A percentile compares a stretch with the other conserved stretches of the same genome.
Conservation (phyloP, 2,888 invertebrate genomes). For the Catocala fraxini region DNA sequence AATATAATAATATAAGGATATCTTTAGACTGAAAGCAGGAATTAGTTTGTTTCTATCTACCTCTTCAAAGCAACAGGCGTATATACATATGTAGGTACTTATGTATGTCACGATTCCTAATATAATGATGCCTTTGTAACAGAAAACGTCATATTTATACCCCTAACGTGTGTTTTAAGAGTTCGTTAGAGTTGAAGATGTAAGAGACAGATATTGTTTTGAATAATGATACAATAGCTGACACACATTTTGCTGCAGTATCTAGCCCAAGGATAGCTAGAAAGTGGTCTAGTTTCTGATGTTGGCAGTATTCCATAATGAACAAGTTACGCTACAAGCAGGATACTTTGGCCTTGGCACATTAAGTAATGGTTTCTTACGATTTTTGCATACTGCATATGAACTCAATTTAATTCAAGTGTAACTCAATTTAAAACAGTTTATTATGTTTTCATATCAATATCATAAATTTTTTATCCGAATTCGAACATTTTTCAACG, state of each 20-base stretch:
- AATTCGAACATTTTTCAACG: no score
- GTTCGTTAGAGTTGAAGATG: background rate
- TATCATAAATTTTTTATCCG: no score
- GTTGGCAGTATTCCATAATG: constrained; percentile 42
- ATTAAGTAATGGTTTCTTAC: background rate
- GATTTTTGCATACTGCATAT: background rate
- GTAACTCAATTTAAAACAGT: background rate
- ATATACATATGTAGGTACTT: no score
- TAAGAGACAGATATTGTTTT: background rate
- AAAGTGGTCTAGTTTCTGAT: constrained; percentile 7
- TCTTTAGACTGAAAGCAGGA: no score
- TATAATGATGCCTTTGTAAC: no score
- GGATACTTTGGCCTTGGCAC: constrained; percentile 12
- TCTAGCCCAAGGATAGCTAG: constrained; percentile 14
- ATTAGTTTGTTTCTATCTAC: no score
- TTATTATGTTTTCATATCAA: no score
- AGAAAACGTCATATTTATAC: no score
- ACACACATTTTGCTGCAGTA: constrained; percentile 10
- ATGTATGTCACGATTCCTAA: no score
- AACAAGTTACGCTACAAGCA: constrained; percentile 2
- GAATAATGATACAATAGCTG: constrained; percentile 1
- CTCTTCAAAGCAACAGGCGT: no score
- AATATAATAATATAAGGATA: no score
- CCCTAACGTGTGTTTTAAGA: no score
- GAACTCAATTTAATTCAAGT: background rate